Percentiles rank a stretch among this genome's conserved stretches.
These are phyloP conservation scores for Oryzias woworae DNA, from an alignment of 2,113 vertebrate genomes.

Conservation along the genomic window DNA sequence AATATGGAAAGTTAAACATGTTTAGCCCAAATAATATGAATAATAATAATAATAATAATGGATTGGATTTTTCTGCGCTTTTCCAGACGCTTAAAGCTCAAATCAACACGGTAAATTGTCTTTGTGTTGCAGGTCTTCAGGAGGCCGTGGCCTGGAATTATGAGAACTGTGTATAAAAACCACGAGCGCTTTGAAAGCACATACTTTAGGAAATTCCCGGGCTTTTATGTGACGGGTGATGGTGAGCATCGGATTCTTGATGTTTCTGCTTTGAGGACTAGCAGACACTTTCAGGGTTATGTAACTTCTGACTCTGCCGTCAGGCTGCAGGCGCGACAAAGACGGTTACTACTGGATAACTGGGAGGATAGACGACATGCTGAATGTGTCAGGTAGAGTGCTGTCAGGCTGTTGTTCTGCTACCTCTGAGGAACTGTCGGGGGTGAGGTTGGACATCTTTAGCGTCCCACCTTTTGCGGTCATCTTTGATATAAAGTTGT, in stretches of 20 bases:
- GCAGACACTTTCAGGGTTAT: background rate
- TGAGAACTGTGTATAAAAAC: constrained; percentile 77
- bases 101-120: too few species aligned
- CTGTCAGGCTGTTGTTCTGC: background rate
- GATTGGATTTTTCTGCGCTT: too few species aligned
- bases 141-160: constrained; percentile 82
- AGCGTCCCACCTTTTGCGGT: too few species aligned
- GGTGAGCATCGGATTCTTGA: constrained; percentile 58
- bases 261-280: background rate
- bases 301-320: constrained; percentile 4
- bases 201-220: constrained; percentile 83
- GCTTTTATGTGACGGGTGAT: constrained; percentile 82
- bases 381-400: constrained; percentile 80
- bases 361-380: constrained; percentile 84
- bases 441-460: too few species aligned
- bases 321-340: constrained; percentile 81
- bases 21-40: too few species aligned
- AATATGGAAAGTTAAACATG: too few species aligned
- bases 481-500: too few species aligned
- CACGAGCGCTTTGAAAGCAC: constrained; percentile 80
- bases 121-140: constrained; percentile 73
- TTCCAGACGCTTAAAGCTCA: too few species aligned
- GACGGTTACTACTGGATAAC: constrained; percentile 87
- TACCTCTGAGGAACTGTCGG: background rate
- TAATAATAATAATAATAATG: too few species aligned